Base-by-base conservation (phyloP, 2,888 invertebrate genomes). In the Cataglyphis altisquamis region DNA sequence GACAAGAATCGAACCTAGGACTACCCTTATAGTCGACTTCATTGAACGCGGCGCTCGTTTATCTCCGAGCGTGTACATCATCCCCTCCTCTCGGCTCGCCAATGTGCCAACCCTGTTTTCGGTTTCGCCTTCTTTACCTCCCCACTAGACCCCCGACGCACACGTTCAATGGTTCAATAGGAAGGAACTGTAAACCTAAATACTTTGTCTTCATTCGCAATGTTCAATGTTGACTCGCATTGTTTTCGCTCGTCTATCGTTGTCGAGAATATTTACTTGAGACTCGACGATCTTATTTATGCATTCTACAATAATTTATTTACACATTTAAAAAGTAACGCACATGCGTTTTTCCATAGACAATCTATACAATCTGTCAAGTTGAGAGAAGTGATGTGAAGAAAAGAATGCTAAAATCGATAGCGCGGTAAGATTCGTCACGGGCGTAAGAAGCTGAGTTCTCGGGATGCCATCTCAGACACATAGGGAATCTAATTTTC, bases 401-500 rank as follows among this genome's bases (percentile, higher is more conserved):
- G 6, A 12, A 39, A 41, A 39, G 60, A 60, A 29, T 60, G 25
- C 18, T 12, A 41, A 73, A 25, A 60, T 60, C 39, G 8, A 63
- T 78, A 67, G 41, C 21, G 15, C 1, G 41, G 90, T 90, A 88
- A 90, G 85, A 85, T 80, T 39, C 75, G 64, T 67, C 48, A 70
- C 32, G 52, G 36, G 72, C 67, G 64, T 70, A 82, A 87, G 77
- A 74, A 88, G 82, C 41, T 25, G 21, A 74, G 6, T 32, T 73
- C 29, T 80, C 82, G 70, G 83, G 84, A 82, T 92, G 91, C 90
- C n/a, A 6, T 48, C 86, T 88, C 92, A 92, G 95, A 95, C 90
- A 93, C 94, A 94, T 93, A 93, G 94, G 96, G 95, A 95, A 93
- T 94, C 94, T 93, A 94, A 94, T 94, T 94, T 93, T 91, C 90